Conservation (phyloP, 2,797 vertebrate species). For the Phalloptychus januarius region DNA sequence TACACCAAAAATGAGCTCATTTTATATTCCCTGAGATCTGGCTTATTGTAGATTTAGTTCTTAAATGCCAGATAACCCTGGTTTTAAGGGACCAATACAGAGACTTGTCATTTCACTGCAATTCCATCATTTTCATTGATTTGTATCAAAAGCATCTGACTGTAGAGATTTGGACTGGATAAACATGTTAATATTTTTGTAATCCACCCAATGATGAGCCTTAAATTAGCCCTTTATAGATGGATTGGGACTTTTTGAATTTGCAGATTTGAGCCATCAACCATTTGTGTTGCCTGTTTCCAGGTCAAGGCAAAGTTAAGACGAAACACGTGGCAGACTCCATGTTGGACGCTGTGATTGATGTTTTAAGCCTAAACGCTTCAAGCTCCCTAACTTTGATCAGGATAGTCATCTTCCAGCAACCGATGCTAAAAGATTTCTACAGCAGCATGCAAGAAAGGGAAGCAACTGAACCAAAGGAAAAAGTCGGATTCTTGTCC, state of each 20-base stretch:
- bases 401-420: conserved; percentile 86
- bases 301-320: conserved; percentile 79
- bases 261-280: not conserved
- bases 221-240: not conserved
- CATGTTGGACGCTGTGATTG: conserved; percentile 84
- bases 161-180: not conserved
- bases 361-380: conserved; percentile 74
- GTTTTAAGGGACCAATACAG: not conserved
- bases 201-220: not conserved
- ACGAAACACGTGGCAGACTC: conserved; percentile 82
- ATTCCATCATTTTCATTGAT: too few species aligned
- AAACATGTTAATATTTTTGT: not conserved
- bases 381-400: conserved; percentile 76
- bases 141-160: not conserved
- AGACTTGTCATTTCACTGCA: not conserved
- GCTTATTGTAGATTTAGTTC: too few species aligned
- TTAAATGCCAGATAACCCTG: too few species aligned
- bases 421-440: conserved; percentile 82
- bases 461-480: conserved; percentile 40
- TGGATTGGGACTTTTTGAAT: not conserved
- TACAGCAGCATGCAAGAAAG: conserved; percentile 81
- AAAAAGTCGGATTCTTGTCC: not conserved
- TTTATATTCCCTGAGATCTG: too few species aligned
- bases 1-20: too few species aligned
- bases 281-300: conserved; percentile 22